Conservation (phyloP, 2,888 invertebrate genomes). For the Phytoseiulus persimilis region DNA sequence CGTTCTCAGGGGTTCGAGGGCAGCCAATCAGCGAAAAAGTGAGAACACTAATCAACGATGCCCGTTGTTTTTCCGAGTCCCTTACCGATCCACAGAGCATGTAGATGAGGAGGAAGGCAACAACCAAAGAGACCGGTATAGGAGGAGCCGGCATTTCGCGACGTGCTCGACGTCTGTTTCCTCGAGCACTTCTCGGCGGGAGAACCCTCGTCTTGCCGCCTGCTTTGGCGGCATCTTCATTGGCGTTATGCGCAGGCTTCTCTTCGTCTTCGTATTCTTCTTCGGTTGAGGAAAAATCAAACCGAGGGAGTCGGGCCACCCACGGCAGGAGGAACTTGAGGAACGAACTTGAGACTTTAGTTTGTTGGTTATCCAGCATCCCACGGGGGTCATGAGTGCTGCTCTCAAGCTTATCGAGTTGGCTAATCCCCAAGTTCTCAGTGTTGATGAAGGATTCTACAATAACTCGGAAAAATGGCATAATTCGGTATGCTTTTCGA, state of each 20-base stretch:
- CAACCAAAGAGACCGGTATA: constrained; percentile 41
- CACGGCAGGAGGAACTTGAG: constrained; percentile 26
- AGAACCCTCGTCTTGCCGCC: too few relatives aligned
- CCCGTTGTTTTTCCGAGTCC: too few relatives aligned
- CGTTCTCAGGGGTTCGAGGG: too few relatives aligned
- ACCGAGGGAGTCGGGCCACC: constrained; percentile 20
- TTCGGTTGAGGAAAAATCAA: background rate
- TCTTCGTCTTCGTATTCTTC: constrained; percentile 10
- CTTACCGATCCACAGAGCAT: constrained; percentile 41
- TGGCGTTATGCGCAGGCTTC: background rate
- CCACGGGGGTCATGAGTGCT: too few relatives aligned
- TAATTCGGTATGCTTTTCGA: too few relatives aligned
- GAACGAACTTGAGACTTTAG: background rate
- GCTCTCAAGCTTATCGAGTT: too few relatives aligned
- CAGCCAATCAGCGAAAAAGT: too few relatives aligned
- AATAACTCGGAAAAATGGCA: too few relatives aligned
- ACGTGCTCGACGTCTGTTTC: background rate
- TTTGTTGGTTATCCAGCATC: too few relatives aligned
- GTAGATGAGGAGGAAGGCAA: constrained; percentile 41
- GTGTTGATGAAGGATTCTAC: too few relatives aligned
- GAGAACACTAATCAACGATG: too few relatives aligned
- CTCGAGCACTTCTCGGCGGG: background rate
- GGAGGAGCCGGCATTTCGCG: constrained; percentile 26
- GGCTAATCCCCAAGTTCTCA: too few relatives aligned
- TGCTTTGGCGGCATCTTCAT: background rate